Conservation (phyloP, 2,797 vertebrate genomes). For the Enteromius afrohamiltoni region DNA sequence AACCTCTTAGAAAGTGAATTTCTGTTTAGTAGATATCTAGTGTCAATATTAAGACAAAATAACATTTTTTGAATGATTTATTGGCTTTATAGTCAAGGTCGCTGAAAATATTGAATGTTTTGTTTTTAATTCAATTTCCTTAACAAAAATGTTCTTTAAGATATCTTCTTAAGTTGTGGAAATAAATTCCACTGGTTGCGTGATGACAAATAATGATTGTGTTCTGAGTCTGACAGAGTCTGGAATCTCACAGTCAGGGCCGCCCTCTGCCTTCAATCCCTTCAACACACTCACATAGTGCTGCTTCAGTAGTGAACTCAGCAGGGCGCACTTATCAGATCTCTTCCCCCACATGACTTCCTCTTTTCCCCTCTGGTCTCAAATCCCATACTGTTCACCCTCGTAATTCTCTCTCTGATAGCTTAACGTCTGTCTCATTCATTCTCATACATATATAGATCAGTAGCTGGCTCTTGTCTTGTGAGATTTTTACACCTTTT, state of each 20-base stretch:
- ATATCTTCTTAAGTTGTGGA: neutral
- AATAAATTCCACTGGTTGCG: conserved; percentile 7
- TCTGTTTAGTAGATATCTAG: neutral
- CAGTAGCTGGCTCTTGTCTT: neutral
- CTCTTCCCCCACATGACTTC: conserved; percentile 31
- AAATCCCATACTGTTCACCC: conserved; percentile 43
- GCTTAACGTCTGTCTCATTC: conserved; percentile 7
- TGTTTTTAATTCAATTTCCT: neutral
- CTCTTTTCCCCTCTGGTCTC: conserved; percentile 38
- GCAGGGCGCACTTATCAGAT: conserved; percentile 47
- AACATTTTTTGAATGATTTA: neutral
- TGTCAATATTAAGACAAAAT: neutral
- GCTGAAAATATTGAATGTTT: neutral
- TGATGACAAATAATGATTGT: conserved; percentile 17
- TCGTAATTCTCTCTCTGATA: conserved; percentile 38
- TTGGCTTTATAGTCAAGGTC: neutral
- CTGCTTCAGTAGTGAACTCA: conserved; percentile 34
- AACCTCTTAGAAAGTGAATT: neutral
- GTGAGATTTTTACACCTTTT: neutral
- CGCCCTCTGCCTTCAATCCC: neutral
- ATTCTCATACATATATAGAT: neutral
- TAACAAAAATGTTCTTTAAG: neutral
- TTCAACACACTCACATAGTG: conserved; percentile 3
- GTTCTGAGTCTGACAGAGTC: conserved; percentile 15
- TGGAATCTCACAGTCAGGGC: conserved; percentile 13